Base-by-base conservation (phyloP, 2,888 invertebrate species). In the Heteromyza rotundicornis region DNA sequence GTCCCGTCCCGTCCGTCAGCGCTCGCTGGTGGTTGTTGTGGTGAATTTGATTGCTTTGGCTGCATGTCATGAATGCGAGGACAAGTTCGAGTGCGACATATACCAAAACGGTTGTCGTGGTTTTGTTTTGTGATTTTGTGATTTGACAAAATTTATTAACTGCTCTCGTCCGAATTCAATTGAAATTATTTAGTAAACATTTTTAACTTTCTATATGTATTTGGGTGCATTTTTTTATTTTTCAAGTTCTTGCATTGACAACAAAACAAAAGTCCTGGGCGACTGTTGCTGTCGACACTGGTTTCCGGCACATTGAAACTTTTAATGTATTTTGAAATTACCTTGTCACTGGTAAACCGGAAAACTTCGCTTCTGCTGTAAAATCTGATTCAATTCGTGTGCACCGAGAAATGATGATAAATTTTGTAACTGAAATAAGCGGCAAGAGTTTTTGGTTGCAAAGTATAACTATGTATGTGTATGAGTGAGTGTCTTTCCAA, bases 41-140 rank as follows among this genome's bases (percentile, higher is more conserved):
- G 54, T 2, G 19, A 35, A 35, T 14, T 20, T 32, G 54, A 36
- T 16, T 19, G 54, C 19, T 54, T 32, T n/a, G 40, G 40, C 16
- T 40, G 10, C 16, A 40, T 40, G 40, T 40, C 40, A n/a, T 40
- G 40, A 40, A n/a, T n/a, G 14, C n/a, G 40, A 40, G 3, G 14
- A 35, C 36, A 50, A n/a, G n/a, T 51, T 57, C 19, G n/a, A n/a
- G n/a, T n/a, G n/a, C n/a, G n/a, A n/a, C n/a, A n/a, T n/a, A n/a
- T n/a, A 50, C 32, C 47, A 57, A 57, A n/a, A n/a, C 32, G 50
- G 40, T 40, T 50, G 50, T 35, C 57, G 50, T 35, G 57, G 57
- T 50, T 50, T 50, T 57, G 36, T 57, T 49, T 57, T 35, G 57
- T 57, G 57, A 57, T 57, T 57, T 57, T 10, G 40, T 40, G 16